Evolutionary conservation across 2,888 invertebrate genomes (phyloP), one percentile per base, ranked within the genome.

Genomic region (Charanyca ferruginea): DNA sequence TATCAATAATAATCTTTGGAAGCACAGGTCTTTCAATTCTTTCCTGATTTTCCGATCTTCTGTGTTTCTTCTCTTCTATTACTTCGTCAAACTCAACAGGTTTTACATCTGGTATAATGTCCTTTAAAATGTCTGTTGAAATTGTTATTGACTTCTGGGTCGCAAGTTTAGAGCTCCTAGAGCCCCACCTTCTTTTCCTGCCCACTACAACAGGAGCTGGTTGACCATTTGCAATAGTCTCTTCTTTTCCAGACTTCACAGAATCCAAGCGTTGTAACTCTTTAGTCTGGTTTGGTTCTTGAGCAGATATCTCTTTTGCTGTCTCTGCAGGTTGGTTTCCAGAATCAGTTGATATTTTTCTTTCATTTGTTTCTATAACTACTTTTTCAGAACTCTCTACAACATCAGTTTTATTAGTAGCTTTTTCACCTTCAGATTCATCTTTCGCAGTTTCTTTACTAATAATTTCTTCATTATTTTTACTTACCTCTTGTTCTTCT

Each of bases 81-180:
- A 94, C 94, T 86, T 96, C 96, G 81, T 96, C 96, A 86, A 96
- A 95, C 77, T 96, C 96, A n/a, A 95, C 96, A 62, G 96, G 96
- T 75, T 96, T 96, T 2, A 96, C 96, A 91, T 96, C 96, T 25
- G 96, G 96, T 83, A 96, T 96, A 42, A 96, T 95, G 76, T 96
- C 96, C 91, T 97, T 97, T 3, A 98, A 92, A 42, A 97, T 96
- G 91, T 97, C 97, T 22, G 97, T 97, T 16, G 97, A 97, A 83
- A 98, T 97, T 38, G 97, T 97, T 71, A 97, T 94, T 25, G 97
- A 96, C 61, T 97, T 97, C 65, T 96, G 96, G 61, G 96, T 96
- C 41, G 96, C 91, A 1, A 94, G 83, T 86, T 96, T 96, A 45
- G 86, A 85, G 20, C 90, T 89, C 35, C 95, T 89, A 0, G 94